Conservation (phyloP, 2,888 invertebrate genomes). For the Crocallis elinguaria region DNA sequence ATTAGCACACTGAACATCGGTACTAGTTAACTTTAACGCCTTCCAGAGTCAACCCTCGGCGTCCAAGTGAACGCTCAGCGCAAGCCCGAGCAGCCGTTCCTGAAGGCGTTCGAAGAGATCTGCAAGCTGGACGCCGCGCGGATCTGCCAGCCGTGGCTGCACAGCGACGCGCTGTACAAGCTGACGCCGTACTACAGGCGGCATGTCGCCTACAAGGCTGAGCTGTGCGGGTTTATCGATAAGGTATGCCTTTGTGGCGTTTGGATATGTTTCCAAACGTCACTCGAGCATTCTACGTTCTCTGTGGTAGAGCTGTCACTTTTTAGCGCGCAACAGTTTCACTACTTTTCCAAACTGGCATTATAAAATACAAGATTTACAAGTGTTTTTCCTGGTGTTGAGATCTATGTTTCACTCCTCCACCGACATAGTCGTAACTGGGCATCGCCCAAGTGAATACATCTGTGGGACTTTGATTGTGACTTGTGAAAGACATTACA, state of each 20-base stretch:
- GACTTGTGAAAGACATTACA: no score
- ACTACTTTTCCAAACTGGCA: no score
- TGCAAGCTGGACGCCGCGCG: slow-evolving; percentile 26
- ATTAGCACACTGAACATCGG: no score
- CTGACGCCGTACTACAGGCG: slow-evolving; percentile 29
- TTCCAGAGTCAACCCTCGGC: slow-evolving; percentile 41
- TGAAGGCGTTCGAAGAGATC: slow-evolving; percentile 35
- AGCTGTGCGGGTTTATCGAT: slow-evolving; percentile 37
- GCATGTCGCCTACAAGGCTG: slow-evolving; percentile 18
- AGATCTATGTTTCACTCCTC: no score
- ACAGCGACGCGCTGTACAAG: slow-evolving; percentile 40
- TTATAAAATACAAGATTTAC: no score
- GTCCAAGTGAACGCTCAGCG: slow-evolving; percentile 32
- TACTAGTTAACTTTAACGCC: not conserved
- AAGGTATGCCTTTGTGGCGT: slow-evolving; percentile 19
- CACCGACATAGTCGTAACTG: no score
- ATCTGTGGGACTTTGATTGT: no score
- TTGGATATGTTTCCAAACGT: not conserved
- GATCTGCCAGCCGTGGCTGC: slow-evolving; percentile 44
- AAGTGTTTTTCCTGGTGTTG: no score
- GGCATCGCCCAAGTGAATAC: no score
- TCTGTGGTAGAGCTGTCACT: no score
- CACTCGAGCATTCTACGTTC: no score
- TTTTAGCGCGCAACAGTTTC: no score
- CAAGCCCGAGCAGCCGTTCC: slow-evolving; percentile 33